Evolutionary conservation across 2,888 invertebrate genomes (phyloP), one percentile per base, ranked within the genome.

Genomic region (Arge pagana): DNA sequence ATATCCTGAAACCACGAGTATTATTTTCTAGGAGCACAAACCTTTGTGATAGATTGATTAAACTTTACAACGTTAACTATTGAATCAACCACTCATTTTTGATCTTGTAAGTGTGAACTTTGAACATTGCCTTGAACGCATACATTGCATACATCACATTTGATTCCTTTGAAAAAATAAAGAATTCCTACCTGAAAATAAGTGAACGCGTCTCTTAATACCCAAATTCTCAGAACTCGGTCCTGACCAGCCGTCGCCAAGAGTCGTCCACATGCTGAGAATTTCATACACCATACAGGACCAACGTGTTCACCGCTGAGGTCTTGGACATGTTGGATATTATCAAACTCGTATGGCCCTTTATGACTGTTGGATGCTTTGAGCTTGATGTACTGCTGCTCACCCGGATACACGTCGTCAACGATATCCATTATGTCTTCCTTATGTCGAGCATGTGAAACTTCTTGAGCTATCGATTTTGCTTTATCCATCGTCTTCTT

Each of bases 261-360:
- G 56, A 99, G 81, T 10, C 96, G 83, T 0, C 97, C 97, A 79
- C 97, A 98, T 51, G 89, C 90, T 50, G 96, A 96, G 78, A 97
- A 98, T 79, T 96, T 96, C 90, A 98, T 96, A 71, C 96, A 96
- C 98, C 98, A 99, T 63, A 99, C 93, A 1, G 98, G 95, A 37
- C 96, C 95, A 8, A 86, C 85, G 76, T 96, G 95, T 52, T 88
- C 91, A 1, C 87, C 87, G 53, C 85, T 86, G 64, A 95, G 81
- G 62, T 89, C 95, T 80, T 92, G 92, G 1, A 97, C 91, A 63
- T 95, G 90, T 70, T 93, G 87, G 18, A 97, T 82, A 42, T 94
- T 92, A 55, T 86, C 86, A 77, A 98, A 98, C 77, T 99, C 97
- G 71, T 93, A 95, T 0, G 96, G 97, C 0, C 97, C 97, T 73